Evolutionary conservation across 2,113 vertebrate species (phyloP), one percentile per base, ranked within the genome.

Genomic region (Pelodiscus sinensis): DNA sequence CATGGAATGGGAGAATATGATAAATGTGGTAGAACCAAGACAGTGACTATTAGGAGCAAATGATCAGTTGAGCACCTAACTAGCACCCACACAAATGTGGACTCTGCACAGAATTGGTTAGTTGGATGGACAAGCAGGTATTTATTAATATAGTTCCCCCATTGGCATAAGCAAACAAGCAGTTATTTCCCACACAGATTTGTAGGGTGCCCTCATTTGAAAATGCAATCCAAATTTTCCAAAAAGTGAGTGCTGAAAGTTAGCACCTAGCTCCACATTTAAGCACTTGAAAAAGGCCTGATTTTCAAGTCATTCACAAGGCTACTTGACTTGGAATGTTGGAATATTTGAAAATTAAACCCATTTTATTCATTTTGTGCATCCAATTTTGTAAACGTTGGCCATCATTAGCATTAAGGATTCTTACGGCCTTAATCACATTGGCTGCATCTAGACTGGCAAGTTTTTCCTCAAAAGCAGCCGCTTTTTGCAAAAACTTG

Each of bases 1-100:
- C 62, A 88, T 81, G 9, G 35, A 58, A 3, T 92, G 51, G 15
- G 90, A 83, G 71, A 94, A 85, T 31, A 79, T 55, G 79, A 77
- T 44, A 95, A 94, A 90, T n/a, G 65, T 52, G 56, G 22, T 93
- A 89, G 81, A 93, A 55, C 24, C 92, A 62, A 77, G 85, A 87
- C 19, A 35, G 35, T 84, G 58, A 68, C 81, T 90, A 8, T 18
- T n/a, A 9, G n/a, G 65, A 19, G 35, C 16, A 71, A 71, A 71
- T 35, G 65, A 68, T 91, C 55, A 3, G 14, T 27, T 68, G 65
- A 16, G n/a, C 65, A 71, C n/a, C 18, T 35, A 71, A 71, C 35
- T 31, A 10, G n/a, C 18, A n/a, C 65, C 65, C 65, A 35, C n/a
- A 21, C 4, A 71, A 71, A 71, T 21, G 18, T 35, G 18, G 65